Evolutionary conservation across 2,888 invertebrate genomes (phyloP), one percentile per base, ranked within the genome.

Genomic region (Epistrophella euchroma): DNA sequence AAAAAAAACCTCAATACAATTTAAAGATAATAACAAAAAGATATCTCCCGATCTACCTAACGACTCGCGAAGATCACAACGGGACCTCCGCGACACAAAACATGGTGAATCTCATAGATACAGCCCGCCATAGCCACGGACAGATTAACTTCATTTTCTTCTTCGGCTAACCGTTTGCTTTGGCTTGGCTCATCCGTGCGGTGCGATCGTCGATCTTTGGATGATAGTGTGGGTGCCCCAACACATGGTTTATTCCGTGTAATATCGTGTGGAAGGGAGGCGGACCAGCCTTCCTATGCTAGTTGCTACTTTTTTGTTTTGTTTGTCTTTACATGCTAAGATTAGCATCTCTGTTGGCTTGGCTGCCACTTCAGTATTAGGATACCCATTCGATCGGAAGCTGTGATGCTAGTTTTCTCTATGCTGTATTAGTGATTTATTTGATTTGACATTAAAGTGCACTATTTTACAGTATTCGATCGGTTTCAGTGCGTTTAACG

Each of bases 61-160:
- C 73, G 70, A 78, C 74, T 77, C 82, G 81, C 74, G 68, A 86
- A 82, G 86, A 82, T 82, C 82, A 56, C 85, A 58, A 19, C 68
- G 55, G 56, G 55, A 76, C 66, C 66, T 47, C 35, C 10, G 47
- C 32, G 40, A 47, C 66, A 66, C 60, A 68, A 58, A 76, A 72
- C 76, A 83, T 83, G 79, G 82, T 87, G 79, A 55, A 76, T 78
- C 75, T 75, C 71, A 79, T 83, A 79, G 78, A 83, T 84, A 64
- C 64, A 43, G 35, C 56, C 22, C 77, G 77, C 77, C 86, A 86
- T 86, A 77, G 86, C 86, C 77, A 82, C 66, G 43, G 73, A 71
- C 60, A 80, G 76, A 80, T 80, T 76, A 80, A 84, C 84, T 84
- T 87, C 80, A 84, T 87, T 76, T 84, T 79, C 75, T 83, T 87